phyloP scores from a whole-genome alignment of 2,888 invertebrate genomes.

The Hypolimnas misippus region DNA sequence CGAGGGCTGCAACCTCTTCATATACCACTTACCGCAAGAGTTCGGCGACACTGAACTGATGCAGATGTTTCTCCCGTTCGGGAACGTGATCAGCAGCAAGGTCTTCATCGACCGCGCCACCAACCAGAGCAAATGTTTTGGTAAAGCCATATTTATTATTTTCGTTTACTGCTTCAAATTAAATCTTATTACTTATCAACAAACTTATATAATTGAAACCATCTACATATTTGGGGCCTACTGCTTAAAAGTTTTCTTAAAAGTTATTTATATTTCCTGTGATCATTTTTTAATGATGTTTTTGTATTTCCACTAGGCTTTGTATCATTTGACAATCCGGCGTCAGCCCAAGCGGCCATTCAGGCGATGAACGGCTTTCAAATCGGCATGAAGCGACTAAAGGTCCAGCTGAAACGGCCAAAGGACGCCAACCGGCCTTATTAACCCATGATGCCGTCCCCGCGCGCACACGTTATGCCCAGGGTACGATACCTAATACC shows the following conservation, averaged over 20 bases:
- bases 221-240: too few species aligned
- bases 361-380: constrained; percentile 99
- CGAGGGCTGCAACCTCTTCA: constrained; percentile 99
- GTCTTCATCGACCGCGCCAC: constrained; percentile 99
- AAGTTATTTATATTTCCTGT: too few species aligned
- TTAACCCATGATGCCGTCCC: constrained; percentile 89
- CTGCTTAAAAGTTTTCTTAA: too few species aligned
- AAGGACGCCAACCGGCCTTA: constrained; percentile 99
- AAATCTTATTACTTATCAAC: too few species aligned
- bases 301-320: constrained; percentile 88
- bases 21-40: constrained; percentile 99
- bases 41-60: constrained; percentile 99
- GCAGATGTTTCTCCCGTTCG: constrained; percentile 99
- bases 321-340: constrained; percentile 99
- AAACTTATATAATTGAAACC: too few species aligned
- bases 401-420: constrained; percentile 99
- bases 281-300: not conserved
- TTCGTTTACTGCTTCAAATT: too few species aligned
- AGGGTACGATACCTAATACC: constrained; percentile 48
- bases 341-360: constrained; percentile 99
- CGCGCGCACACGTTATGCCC: constrained; percentile 69
- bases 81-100: constrained; percentile 99
- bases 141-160: constrained; percentile 84
- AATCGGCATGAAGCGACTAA: constrained; percentile 99
- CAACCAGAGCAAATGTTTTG: constrained; percentile 99